A percentile compares a stretch with the other conserved stretches of the same genome.
phyloP scores from a whole-genome alignment of 2,888 invertebrate genomes.

The Rhabditoides inermis region DNA sequence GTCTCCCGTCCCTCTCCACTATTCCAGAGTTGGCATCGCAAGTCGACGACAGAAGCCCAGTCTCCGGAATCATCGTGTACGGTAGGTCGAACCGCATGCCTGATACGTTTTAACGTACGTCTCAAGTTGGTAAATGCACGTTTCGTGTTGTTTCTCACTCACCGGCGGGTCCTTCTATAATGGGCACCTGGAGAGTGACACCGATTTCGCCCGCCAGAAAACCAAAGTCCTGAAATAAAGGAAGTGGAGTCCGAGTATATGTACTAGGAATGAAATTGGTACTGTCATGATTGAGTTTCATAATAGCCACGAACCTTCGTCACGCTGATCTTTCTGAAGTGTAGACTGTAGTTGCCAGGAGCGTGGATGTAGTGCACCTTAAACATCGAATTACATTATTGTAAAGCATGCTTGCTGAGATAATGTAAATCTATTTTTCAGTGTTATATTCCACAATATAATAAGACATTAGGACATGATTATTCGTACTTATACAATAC shows the following conservation, averaged over 20 bases:
- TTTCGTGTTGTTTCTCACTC: not conserved
- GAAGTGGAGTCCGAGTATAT: too few species aligned
- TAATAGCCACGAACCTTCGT: too few species aligned
- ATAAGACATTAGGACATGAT: not conserved
- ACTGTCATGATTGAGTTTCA: too few species aligned
- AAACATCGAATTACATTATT: not conserved
- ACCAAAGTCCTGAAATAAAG: too few species aligned
- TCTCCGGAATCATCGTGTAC: slow-evolving; percentile 49
- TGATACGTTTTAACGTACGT: slow-evolving; percentile 6
- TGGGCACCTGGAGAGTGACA: slow-evolving; percentile 48
- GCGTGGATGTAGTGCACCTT: slow-evolving; percentile 47
- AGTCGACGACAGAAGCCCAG: slow-evolving; percentile 43
- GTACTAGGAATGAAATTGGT: too few species aligned
- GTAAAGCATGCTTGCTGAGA: not conserved
- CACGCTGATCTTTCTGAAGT: slow-evolving; percentile 42
- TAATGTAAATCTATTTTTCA: not conserved
- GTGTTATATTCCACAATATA: not conserved
- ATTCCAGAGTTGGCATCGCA: slow-evolving; percentile 49
- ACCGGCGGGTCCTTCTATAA: slow-evolving; percentile 49
- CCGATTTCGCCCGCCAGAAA: slow-evolving; percentile 48
- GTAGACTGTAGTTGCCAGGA: slow-evolving; percentile 48
- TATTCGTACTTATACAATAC: not conserved
- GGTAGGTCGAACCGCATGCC: slow-evolving; percentile 50
- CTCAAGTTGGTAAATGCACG: too few species aligned
- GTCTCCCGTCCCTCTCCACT: slow-evolving; percentile 46